These are phyloP conservation scores for Jaculus jaculus DNA, from an alignment of 2,113 vertebrate species.

Conservation along the genomic window DNA sequence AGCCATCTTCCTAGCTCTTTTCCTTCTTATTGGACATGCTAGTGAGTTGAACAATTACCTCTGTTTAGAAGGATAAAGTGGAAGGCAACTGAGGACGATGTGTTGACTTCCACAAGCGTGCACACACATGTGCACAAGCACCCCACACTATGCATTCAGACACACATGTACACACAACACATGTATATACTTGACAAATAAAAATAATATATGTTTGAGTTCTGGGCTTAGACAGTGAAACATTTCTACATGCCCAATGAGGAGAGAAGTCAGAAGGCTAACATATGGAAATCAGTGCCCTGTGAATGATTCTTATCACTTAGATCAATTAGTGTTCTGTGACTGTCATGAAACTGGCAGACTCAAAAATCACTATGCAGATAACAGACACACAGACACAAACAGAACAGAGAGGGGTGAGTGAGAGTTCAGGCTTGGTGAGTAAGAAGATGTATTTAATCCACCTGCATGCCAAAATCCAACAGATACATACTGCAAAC, in stretches of 20 bases:
- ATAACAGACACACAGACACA: conserved; percentile 46
- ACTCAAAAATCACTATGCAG: conserved; percentile 66
- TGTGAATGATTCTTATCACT: conserved; percentile 68
- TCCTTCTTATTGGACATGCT: too few relatives aligned
- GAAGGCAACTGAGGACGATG: too few relatives aligned
- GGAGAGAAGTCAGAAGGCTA: conserved; percentile 64
- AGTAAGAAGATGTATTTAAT: conserved; percentile 54
- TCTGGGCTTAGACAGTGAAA: conserved; percentile 25
- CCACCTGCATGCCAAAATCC: conserved; percentile 22
- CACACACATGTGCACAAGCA: too few relatives aligned
- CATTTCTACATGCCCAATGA: conserved; percentile 31
- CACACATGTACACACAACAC: too few relatives aligned
- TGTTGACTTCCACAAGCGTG: too few relatives aligned
- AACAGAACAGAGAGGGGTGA: conserved; percentile 55
- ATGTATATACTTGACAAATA: background rate
- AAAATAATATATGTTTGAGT: conserved; percentile 12
- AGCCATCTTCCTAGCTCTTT: too few relatives aligned
- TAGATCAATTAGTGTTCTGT: conserved; percentile 80
- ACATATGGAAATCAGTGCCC: conserved; percentile 65
- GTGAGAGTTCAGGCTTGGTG: conserved; percentile 60
- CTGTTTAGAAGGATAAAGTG: too few relatives aligned
- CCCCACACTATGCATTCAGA: background rate
- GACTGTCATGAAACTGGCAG: conserved; percentile 77
- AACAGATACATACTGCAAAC: conserved; percentile 34
- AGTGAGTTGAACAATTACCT: too few relatives aligned